A percentile compares a stretch with the other conserved stretches of the same genome.
Conservation (phyloP, 2,797 vertebrate genomes). For the Agapornis canus region DNA sequence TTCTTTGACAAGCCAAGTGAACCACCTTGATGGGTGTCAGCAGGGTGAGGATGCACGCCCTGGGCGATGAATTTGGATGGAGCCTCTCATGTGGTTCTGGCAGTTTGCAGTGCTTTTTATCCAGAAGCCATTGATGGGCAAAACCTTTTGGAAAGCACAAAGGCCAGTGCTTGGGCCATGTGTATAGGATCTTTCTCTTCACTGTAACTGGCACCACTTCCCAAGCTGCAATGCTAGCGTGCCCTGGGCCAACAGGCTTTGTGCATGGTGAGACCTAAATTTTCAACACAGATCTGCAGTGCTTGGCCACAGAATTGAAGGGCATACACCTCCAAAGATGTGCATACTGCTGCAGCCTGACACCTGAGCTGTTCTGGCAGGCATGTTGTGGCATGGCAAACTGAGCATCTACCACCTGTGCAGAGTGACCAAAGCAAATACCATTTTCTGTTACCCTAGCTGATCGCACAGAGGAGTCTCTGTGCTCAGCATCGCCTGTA, state of each 20-base stretch:
- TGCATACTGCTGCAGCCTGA: not conserved
- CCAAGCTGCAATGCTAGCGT: fast-evolving
- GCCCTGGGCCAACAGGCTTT: not conserved
- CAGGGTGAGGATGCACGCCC: not conserved
- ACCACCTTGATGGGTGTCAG: fast-evolving
- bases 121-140: not conserved
- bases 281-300: not conserved
- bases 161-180: fast-evolving
- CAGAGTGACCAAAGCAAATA: not conserved
- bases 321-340: fast-evolving
- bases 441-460: not conserved
- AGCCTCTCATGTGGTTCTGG: not conserved
- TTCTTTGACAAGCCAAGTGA: not conserved
- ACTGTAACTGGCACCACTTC: not conserved
- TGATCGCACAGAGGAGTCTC: not conserved
- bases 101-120: not conserved
- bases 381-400: not conserved
- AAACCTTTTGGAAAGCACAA: not conserved
- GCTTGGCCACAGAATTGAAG: not conserved
- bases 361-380: not conserved
- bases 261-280: fast-evolving
- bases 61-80: not conserved
- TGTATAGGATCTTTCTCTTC: fast-evolving
- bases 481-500: not conserved
- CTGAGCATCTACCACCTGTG: fast-evolving